Evolutionary conservation across 2,888 invertebrate species (phyloP).

Genomic region (Pseudanteris insignis): DNA sequence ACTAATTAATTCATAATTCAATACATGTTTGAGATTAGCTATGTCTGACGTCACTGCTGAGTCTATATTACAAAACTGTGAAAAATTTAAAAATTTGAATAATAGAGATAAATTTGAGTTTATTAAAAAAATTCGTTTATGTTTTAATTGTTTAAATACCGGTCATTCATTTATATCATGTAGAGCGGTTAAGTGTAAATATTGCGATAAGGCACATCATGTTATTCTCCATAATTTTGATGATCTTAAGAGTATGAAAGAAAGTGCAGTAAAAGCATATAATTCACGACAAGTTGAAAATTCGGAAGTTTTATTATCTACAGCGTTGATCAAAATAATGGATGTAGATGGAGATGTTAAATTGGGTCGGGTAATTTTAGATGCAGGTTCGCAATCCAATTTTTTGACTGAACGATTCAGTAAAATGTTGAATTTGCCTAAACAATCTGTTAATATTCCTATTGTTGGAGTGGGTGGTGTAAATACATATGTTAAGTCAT

Average conservation of each 20-base stretch:
- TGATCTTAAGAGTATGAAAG: not conserved
- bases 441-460: conserved; percentile 1
- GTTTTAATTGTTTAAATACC: conserved; percentile 13
- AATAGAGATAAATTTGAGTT: conserved; percentile 3
- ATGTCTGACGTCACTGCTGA: too few species aligned
- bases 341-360: not conserved
- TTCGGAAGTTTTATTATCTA: conserved; percentile 19
- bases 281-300: conserved; percentile 1
- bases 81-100: conserved; percentile 8
- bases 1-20: too few species aligned
- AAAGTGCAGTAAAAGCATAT: not conserved
- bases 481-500: not conserved
- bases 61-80: conserved; percentile 3
- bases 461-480: conserved; percentile 8
- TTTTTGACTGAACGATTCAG: conserved; percentile 14
- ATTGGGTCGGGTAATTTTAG: conserved; percentile 16
- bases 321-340: conserved; percentile 8
- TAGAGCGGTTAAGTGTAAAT: not conserved
- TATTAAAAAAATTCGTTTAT: conserved; percentile 11
- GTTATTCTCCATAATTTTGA: conserved; percentile 1
- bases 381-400: conserved; percentile 19
- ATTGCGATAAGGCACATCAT: conserved; percentile 12
- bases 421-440: conserved; percentile 4
- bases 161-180: conserved; percentile 7
- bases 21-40: too few species aligned